Percentiles rank a stretch among this genome's conserved stretches.
These are phyloP conservation scores for Ctena decussata DNA, from an alignment of 2,888 invertebrate species.

Conservation along the genomic window DNA sequence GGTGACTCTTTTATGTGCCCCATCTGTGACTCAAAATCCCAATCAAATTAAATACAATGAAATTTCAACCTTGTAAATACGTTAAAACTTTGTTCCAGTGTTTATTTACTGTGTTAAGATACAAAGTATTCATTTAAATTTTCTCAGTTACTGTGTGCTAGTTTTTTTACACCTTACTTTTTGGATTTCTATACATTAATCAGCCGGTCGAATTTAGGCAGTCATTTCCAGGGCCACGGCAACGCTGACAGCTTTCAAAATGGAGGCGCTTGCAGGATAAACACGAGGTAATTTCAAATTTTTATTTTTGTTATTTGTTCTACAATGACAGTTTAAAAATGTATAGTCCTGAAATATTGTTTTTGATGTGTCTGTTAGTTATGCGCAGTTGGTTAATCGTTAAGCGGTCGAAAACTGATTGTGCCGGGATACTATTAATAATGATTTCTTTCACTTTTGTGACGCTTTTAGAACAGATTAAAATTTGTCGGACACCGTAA, in stretches of 20 bases:
- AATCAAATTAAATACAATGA: background rate
- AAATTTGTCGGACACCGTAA: too few relatives aligned
- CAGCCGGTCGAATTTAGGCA: background rate
- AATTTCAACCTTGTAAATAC: background rate
- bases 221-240: background rate
- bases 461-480: too few relatives aligned
- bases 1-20: slow-evolving; percentile 24
- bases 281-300: background rate
- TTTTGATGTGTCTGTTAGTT: background rate
- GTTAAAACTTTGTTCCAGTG: background rate
- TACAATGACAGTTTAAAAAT: background rate
- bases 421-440: too few relatives aligned
- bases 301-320: background rate
- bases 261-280: background rate
- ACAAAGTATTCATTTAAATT: background rate
- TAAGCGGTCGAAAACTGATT: background rate
- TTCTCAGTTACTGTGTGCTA: background rate
- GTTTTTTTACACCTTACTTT: background rate
- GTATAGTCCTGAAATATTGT: background rate
- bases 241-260: background rate
- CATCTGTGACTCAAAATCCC: background rate
- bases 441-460: too few relatives aligned
- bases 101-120: background rate
- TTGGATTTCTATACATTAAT: background rate
- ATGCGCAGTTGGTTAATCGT: background rate